Conservation (phyloP, 1,140 invertebrate species). For the Heliconius eleuchia region DNA sequence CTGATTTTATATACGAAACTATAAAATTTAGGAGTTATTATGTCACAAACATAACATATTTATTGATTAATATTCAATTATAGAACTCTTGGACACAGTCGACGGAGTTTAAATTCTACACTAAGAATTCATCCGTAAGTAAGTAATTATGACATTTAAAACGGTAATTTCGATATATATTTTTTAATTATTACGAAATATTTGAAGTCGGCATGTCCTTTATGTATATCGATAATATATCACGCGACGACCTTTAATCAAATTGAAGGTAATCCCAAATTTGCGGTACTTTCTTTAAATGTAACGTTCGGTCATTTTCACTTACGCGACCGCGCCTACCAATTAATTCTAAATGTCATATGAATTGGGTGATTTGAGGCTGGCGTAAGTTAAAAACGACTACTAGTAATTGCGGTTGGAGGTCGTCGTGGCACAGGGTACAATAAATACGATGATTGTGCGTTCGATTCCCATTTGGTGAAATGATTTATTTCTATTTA, state of each 20-base stretch:
- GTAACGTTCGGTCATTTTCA: slow-evolving; percentile 61
- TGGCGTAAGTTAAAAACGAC: slow-evolving; percentile 34
- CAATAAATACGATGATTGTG: too few species aligned
- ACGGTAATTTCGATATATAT: neutral
- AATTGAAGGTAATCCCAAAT: slow-evolving; percentile 18
- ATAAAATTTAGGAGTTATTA: too few species aligned
- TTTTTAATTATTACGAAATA: neutral
- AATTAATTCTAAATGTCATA: slow-evolving; percentile 78
- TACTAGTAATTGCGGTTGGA: neutral
- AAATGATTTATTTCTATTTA: too few species aligned
- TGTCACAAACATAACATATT: too few species aligned
- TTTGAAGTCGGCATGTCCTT: slow-evolving; percentile 9
- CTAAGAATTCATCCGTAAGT: too few species aligned
- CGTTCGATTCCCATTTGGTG: too few species aligned
- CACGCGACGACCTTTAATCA: slow-evolving; percentile 22
- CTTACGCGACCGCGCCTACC: slow-evolving; percentile 64
- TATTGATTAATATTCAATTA: neutral
- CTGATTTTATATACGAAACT: too few species aligned
- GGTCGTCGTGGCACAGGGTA: too few species aligned
- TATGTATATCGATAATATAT: slow-evolving; percentile 22
- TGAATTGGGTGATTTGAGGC: slow-evolving; percentile 53
- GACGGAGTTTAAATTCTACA: neutral
- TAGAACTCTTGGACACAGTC: neutral
- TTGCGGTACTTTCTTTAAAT: slow-evolving; percentile 58
- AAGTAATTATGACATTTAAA: neutral